Percentiles rank a stretch among this genome's conserved stretches.
Conservation (phyloP, 2,113 vertebrate species). For the Nycticryphes semicollaris region DNA sequence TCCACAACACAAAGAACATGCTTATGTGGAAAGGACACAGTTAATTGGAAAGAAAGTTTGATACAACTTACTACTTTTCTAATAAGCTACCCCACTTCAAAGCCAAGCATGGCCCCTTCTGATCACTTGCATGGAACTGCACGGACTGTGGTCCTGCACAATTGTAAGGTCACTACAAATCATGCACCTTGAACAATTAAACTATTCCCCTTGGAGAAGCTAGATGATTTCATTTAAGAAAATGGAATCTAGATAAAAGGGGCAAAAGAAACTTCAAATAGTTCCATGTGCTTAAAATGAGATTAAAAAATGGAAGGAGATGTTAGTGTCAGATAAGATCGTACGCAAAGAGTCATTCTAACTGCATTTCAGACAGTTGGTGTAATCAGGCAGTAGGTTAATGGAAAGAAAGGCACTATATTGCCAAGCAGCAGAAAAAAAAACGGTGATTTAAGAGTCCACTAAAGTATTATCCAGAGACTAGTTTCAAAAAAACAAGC, state of each 20-base stretch:
- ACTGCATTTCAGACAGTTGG: neutral
- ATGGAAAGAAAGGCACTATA: constrained; percentile 39
- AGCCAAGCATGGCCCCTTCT: constrained; percentile 5
- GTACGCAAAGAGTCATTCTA: neutral
- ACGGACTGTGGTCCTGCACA: constrained; percentile 58
- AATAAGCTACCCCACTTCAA: constrained; percentile 50
- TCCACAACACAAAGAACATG: neutral
- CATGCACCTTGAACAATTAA: constrained; percentile 64
- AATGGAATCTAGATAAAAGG: constrained; percentile 56
- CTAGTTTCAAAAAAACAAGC: neutral
- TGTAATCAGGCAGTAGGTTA: constrained; percentile 52
- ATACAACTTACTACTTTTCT: constrained; percentile 29
- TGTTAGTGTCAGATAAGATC: constrained; percentile 56
- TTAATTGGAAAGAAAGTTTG: constrained; percentile 43
- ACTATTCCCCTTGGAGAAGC: constrained; percentile 53
- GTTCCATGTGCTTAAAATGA: constrained; percentile 33
- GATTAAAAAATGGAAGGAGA: constrained; percentile 60
- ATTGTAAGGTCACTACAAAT: constrained; percentile 66
- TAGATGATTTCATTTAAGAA: constrained; percentile 63
- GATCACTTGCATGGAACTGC: constrained; percentile 67
- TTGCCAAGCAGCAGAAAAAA: constrained; percentile 32
- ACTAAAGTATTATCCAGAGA: constrained; percentile 33
- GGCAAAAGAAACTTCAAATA: constrained; percentile 19
- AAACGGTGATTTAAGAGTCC: constrained; percentile 13
- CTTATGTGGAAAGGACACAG: constrained; percentile 19